Conservation (phyloP, 2,797 vertebrate genomes). For the Apogon talboti region DNA sequence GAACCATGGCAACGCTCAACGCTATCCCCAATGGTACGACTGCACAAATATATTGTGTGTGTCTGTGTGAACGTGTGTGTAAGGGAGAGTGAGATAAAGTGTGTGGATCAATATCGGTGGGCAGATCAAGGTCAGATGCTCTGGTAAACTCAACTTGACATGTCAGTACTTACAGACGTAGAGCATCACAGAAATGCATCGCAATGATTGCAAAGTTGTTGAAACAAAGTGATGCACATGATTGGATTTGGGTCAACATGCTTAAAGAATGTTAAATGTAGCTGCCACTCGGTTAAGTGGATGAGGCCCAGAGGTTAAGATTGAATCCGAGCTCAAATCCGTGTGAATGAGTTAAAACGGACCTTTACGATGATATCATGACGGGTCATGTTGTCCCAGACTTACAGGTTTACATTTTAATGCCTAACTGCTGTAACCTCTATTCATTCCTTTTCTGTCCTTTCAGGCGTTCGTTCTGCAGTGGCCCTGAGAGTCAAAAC, state of each 20-base stretch:
- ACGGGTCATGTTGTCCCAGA: not conserved
- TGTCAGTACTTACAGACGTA: constrained; percentile 51
- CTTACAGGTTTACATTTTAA: no score
- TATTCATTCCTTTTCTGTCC: no score
- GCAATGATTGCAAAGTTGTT: constrained; percentile 7
- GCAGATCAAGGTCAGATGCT: constrained; percentile 59
- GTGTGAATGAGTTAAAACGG: constrained; percentile 11
- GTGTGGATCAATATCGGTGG: constrained; percentile 61
- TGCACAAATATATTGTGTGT: constrained; percentile 16
- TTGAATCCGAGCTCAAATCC: constrained; percentile 11
- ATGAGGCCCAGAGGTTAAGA: constrained; percentile 25
- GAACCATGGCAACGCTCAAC: constrained; percentile 88
- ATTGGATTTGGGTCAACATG: constrained; percentile 9
- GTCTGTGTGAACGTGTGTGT: not conserved
- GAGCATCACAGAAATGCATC: constrained; percentile 16
- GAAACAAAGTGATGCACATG: constrained; percentile 16
- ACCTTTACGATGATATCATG: not conserved
- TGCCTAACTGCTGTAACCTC: no score
- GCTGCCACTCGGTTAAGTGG: constrained; percentile 6
- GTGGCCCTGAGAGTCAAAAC: no score
- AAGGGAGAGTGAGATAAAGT: constrained; percentile 37
- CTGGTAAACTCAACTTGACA: constrained; percentile 65
- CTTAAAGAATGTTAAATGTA: constrained; percentile 8
- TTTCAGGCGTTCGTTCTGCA: no score
- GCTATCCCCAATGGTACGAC: constrained; percentile 91